Evolutionary conservation across 1,140 invertebrate species (phyloP).

Genomic region (Drosophila insularis): DNA sequence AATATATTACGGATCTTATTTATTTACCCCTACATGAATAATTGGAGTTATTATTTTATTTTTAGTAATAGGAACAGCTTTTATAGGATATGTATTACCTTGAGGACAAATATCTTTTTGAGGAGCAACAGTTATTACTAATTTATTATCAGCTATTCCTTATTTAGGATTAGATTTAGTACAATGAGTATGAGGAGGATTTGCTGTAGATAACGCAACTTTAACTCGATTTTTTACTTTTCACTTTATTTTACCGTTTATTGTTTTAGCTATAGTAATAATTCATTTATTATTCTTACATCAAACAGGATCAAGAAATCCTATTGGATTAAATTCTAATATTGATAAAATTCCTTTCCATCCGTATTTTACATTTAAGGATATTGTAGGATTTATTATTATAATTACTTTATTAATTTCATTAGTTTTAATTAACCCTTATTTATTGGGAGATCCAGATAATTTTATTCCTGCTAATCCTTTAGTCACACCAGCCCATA

Average conservation of each 20-base stretch:
- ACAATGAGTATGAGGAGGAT: too few relatives aligned
- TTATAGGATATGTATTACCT: slow-evolving; percentile 77
- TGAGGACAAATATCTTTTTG: too few relatives aligned
- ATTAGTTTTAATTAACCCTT: slow-evolving; percentile 84
- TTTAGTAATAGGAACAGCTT: slow-evolving; percentile 86
- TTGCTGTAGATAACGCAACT: too few relatives aligned
- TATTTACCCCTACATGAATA: too few relatives aligned
- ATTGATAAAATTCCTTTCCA: slow-evolving; percentile 86
- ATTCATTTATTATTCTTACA: slow-evolving; percentile 86
- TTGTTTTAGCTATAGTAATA: slow-evolving; percentile 85
- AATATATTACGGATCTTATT: too few relatives aligned
- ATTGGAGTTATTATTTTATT: slow-evolving; percentile 85
- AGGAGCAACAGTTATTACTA: too few relatives aligned
- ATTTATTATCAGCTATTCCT: too few relatives aligned
- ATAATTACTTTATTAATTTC: slow-evolving; percentile 83
- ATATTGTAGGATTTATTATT: slow-evolving; percentile 84
- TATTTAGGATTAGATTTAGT: too few relatives aligned
- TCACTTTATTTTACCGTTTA: slow-evolving; percentile 88
- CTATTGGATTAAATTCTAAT: slow-evolving; percentile 85
- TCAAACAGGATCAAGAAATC: slow-evolving; percentile 85
- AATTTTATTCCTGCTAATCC: slow-evolving; percentile 88
- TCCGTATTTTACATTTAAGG: slow-evolving; percentile 85
- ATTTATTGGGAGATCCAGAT: slow-evolving; percentile 86
- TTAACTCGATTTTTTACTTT: slow-evolving; percentile 88
- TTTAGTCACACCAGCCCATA: slow-evolving; percentile 87